These are phyloP conservation scores for Siniperca chuatsi DNA, from an alignment of 2,113 vertebrate species.

Conservation along the genomic window DNA sequence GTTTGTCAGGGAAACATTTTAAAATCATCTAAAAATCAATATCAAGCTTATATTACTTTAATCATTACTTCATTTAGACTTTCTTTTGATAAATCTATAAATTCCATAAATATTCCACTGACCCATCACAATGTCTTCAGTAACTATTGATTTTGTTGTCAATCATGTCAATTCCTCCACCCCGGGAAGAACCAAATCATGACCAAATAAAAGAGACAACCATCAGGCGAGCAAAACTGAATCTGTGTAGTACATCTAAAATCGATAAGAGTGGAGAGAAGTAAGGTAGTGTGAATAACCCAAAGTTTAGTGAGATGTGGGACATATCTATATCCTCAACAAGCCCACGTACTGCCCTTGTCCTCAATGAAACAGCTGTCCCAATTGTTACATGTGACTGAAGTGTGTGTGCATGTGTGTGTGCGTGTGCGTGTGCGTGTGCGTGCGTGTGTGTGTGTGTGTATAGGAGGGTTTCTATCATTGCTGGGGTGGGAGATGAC, in stretches of 20 bases:
- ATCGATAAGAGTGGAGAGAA: constrained; percentile 60
- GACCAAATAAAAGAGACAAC: constrained; percentile 45
- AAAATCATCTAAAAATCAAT: neutral
- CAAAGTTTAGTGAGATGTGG: constrained; percentile 67
- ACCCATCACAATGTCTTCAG: constrained; percentile 54
- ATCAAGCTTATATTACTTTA: constrained; percentile 1
- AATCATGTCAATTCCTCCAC: constrained; percentile 45
- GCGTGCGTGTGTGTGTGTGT: constrained; percentile 30
- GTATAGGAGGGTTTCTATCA: constrained; percentile 38
- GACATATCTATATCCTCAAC: constrained; percentile 62
- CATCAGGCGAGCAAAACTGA: constrained; percentile 33
- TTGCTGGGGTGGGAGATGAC: constrained; percentile 64
- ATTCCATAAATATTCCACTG: constrained; percentile 41
- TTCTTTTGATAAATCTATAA: constrained; percentile 24
- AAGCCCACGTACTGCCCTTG: constrained; percentile 51
- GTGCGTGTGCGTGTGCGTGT: constrained; percentile 30
- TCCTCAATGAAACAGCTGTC: constrained; percentile 48
- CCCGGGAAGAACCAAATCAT: constrained; percentile 45
- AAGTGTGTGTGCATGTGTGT: constrained; percentile 41
- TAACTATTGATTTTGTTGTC: constrained; percentile 59
- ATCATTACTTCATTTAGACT: neutral
- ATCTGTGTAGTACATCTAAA: constrained; percentile 52
- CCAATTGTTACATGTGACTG: constrained; percentile 65
- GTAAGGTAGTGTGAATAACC: constrained; percentile 48
- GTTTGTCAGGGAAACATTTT: neutral